Conservation (phyloP, 2,888 invertebrate genomes). For the Tenthredo livida region DNA sequence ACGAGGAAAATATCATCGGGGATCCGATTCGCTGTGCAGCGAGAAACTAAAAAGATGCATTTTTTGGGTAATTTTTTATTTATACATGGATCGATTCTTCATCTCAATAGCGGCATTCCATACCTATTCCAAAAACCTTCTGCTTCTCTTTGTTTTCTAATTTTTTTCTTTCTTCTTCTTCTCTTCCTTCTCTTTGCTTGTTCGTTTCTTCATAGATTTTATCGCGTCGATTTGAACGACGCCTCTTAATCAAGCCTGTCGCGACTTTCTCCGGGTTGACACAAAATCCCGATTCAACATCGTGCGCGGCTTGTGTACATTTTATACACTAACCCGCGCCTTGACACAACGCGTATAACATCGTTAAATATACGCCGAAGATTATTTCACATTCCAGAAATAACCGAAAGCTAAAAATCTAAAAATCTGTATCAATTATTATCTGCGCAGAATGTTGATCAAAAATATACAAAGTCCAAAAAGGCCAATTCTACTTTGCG, state of each 20-base stretch:
- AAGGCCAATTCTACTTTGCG: background rate
- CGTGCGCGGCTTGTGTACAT: background rate
- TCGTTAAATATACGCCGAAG: background rate
- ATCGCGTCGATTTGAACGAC: slow-evolving; percentile 17
- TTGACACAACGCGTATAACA: slow-evolving; percentile 1
- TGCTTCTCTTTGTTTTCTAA: background rate
- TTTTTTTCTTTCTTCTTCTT: background rate
- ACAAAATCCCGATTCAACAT: background rate
- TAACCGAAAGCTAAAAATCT: too few species aligned
- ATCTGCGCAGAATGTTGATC: background rate
- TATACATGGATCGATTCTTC: background rate
- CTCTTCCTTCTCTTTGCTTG: too few species aligned
- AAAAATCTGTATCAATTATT: too few species aligned
- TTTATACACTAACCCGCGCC: background rate
- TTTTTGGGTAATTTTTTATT: too few species aligned
- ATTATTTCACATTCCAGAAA: background rate
- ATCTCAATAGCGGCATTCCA: background rate
- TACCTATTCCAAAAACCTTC: background rate
- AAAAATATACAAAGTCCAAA: background rate
- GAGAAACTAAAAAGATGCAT: too few species aligned
- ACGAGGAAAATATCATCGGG: background rate
- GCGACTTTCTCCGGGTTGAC: slow-evolving; percentile 19
- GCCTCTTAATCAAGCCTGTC: background rate
- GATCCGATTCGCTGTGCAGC: background rate
- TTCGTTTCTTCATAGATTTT: background rate